phyloP scores from a whole-genome alignment of 2,113 vertebrate genomes.

The Bubalus kerabau region DNA sequence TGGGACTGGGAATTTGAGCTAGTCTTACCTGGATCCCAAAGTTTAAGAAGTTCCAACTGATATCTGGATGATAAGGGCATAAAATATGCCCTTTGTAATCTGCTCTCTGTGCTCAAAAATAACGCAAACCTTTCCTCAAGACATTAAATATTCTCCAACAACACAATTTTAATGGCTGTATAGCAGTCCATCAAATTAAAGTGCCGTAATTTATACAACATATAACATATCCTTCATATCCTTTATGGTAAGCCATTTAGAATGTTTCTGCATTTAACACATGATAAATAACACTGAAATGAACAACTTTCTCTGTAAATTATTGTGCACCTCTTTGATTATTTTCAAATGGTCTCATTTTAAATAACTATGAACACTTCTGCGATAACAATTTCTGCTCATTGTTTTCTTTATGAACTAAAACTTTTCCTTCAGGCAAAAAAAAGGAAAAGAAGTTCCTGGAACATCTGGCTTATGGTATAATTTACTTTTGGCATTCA shows the following conservation, averaged over 20 bases:
- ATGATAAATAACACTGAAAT: slow-evolving; percentile 45
- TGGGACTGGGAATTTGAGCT: not conserved
- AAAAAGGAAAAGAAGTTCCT: slow-evolving; percentile 25
- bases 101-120: slow-evolving; percentile 23
- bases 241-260: slow-evolving; percentile 12
- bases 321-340: slow-evolving; percentile 50
- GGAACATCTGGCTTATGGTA: slow-evolving; percentile 63
- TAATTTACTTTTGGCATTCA: slow-evolving; percentile 59
- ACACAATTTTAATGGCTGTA: not conserved
- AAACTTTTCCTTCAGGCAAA: slow-evolving; percentile 49
- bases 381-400: slow-evolving; percentile 35
- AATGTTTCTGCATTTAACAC: not conserved
- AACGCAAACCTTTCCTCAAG: slow-evolving; percentile 2
- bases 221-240: not conserved
- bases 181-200: slow-evolving; percentile 40
- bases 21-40: not conserved
- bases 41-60: not conserved
- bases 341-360: slow-evolving; percentile 60
- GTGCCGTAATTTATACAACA: not conserved
- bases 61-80: not conserved
- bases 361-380: slow-evolving; percentile 59
- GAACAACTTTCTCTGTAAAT: slow-evolving; percentile 57
- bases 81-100: not conserved
- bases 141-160: slow-evolving; percentile 50
- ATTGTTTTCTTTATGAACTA: slow-evolving; percentile 58